Percentiles rank a stretch among this genome's conserved stretches.
These are phyloP conservation scores for Astropecten irregularis DNA, from an alignment of 53 echinoderm and acorn worm genomes.

Conservation along the genomic window DNA sequence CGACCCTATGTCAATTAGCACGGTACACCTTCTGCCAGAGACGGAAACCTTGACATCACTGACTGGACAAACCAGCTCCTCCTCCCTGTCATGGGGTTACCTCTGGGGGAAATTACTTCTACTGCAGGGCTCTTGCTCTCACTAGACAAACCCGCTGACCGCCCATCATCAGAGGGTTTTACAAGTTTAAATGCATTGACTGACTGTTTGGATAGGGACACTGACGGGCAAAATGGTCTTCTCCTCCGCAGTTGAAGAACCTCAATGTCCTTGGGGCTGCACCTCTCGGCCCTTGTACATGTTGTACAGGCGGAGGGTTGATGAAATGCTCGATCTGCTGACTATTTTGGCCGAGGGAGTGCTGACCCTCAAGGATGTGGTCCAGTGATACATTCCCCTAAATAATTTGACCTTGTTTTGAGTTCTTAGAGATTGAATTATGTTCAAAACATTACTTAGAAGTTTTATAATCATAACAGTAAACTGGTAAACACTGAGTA, in stretches of 20 bases:
- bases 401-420: no score
- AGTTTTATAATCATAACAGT: no score
- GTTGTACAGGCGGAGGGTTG: neutral
- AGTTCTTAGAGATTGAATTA: no score
- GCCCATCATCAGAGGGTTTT: constrained; percentile 25
- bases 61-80: neutral
- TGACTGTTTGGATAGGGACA: no score
- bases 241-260: neutral
- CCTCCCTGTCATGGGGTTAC: neutral
- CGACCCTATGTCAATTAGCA: constrained; percentile 54
- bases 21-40: constrained; percentile 1
- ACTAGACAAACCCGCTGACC: constrained; percentile 8
- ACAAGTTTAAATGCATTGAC: constrained; percentile 2
- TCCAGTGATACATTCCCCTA: no score
- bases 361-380: neutral
- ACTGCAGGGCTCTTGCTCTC: neutral
- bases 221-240: neutral
- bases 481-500: no score
- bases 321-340: neutral
- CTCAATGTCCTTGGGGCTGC: neutral
- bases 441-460: no score
- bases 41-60: neutral
- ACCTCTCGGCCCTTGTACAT: neutral
- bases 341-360: neutral
- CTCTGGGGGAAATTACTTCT: neutral